Evolutionary conservation across 2,888 invertebrate genomes (phyloP), one percentile per base, ranked within the genome.

Genomic region (Busseola fusca): DNA sequence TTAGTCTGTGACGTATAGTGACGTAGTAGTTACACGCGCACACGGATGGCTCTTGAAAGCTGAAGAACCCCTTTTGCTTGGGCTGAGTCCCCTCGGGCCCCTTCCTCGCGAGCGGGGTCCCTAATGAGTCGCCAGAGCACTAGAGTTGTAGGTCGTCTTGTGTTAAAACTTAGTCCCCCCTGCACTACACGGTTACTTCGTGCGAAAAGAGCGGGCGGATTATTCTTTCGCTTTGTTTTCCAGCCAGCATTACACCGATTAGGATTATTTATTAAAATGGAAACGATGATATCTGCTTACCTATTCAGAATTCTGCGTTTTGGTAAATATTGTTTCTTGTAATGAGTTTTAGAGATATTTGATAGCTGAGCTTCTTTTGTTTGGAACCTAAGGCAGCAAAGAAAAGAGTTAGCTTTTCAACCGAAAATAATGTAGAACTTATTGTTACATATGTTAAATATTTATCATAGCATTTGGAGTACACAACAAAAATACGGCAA

Each of bases 101-200:
- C 93, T 91, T 87, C 87, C 88, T 86, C 82, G 80, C 81, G 72
- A 91, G 90, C 90, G 87, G 91, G 93, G 92, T 89, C 92, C 91
- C 94, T 95, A 95, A 95, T 95, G 95, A 95, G 95, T 95, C 91
- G 94, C 94, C 93, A 89, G 94, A 92, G 94, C 94, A 95, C 95
- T 95, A 94, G 93, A 95, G 93, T 89, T 95, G 93, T 95, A 95
- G 95, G 95, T 95, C 94, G 86, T 89, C 83, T 81, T 85, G 92
- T 90, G 92, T 91, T 92, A 91, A 93, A 93, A 91, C 92, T 93
- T 90, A 90, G 88, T 88, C 88, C 91, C 93, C 92, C 87, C 14
- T 86, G 87, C 91, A 91, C 93, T 95, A 90, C 89, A 93, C 86
- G 87, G 89, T 90, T 91, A 88, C 90, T 87, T 91, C 91, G 89